phyloP scores from a whole-genome alignment of 2,797 vertebrate genomes.

The Sebastes vulpes region DNA sequence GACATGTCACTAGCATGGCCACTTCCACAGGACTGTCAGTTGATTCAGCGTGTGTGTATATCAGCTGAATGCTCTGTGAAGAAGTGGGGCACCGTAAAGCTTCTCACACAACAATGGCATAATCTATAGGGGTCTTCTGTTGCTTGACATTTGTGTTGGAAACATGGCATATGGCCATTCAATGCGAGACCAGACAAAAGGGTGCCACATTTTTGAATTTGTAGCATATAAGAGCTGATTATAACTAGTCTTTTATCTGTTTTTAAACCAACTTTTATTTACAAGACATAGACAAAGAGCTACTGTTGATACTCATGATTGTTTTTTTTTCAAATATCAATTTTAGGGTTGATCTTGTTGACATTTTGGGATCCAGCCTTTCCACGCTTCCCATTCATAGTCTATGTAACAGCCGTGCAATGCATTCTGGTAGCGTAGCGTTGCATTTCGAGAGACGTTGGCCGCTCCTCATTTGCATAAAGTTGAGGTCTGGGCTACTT shows the following conservation, averaged over 20 bases:
- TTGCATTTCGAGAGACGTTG: too few relatives aligned
- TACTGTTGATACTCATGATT: background rate
- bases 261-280: background rate
- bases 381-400: too few relatives aligned
- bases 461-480: too few relatives aligned
- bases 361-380: background rate
- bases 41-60: background rate
- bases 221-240: background rate
- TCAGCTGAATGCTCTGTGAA: constrained; percentile 21
- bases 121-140: constrained; percentile 12
- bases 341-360: background rate
- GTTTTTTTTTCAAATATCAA: background rate
- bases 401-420: too few relatives aligned
- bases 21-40: constrained; percentile 54
- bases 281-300: background rate
- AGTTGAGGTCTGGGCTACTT: too few relatives aligned
- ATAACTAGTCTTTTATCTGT: background rate
- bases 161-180: constrained; percentile 4
- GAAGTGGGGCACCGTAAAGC: constrained; percentile 62
- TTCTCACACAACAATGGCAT: constrained; percentile 25
- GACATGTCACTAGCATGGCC: constrained; percentile 56
- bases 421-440: too few relatives aligned
- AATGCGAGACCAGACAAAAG: background rate
- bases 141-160: background rate
- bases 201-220: background rate